These are phyloP conservation scores for Rhombomys opimus DNA, from an alignment of 2,113 vertebrate species.

Conservation along the genomic window DNA sequence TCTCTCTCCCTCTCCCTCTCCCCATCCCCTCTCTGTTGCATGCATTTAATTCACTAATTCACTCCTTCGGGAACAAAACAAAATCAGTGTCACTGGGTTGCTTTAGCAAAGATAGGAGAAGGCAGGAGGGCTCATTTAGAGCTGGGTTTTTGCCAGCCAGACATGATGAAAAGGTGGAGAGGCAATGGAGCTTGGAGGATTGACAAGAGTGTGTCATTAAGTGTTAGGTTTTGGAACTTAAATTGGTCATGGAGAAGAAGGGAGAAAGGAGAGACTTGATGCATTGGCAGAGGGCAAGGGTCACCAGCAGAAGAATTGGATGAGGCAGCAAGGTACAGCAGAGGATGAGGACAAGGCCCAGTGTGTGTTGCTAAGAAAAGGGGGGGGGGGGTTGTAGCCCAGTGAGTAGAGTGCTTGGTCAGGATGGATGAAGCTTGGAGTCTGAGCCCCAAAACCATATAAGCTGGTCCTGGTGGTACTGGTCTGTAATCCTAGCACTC, in stretches of 20 bases:
- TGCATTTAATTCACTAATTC: neutral
- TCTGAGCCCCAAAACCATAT: neutral
- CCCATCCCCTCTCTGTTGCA: neutral
- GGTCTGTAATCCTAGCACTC: neutral
- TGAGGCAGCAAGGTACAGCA: neutral
- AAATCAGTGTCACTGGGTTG: neutral
- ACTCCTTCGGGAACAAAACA: too few relatives aligned
- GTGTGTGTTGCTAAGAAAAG: neutral
- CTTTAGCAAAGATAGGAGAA: neutral
- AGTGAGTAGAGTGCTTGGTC: neutral
- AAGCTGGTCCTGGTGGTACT: neutral
- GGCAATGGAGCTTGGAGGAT: neutral
- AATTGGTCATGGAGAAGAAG: conserved; percentile 9
- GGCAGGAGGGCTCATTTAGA: neutral
- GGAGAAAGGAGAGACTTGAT: neutral
- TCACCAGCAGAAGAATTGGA: neutral
- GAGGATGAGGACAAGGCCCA: neutral
- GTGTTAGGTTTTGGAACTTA: neutral
- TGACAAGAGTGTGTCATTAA: neutral
- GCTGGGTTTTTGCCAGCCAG: neutral
- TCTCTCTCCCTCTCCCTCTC: neutral
- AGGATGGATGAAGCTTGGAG: neutral
- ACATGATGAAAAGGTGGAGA: neutral
- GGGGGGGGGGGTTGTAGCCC: neutral
- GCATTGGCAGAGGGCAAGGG: neutral